Evolutionary conservation across 2,113 vertebrate genomes (phyloP).

Genomic region (Anolis carolinensis): DNA sequence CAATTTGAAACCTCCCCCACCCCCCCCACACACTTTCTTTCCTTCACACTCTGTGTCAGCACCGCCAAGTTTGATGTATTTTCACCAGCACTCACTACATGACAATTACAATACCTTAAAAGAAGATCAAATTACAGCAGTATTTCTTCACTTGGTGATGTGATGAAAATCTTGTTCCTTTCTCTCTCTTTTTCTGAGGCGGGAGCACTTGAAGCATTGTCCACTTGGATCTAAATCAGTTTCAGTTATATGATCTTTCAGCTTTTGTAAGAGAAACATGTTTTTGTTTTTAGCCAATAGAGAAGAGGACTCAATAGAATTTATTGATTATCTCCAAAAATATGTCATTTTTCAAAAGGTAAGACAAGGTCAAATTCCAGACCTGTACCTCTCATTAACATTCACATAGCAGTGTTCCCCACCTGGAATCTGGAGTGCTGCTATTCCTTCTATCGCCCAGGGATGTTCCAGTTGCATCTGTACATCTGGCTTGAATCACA

Average conservation of each 20-base stretch:
- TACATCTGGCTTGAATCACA: not conserved
- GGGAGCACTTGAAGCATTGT: not conserved
- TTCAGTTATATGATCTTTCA: constrained; percentile 10
- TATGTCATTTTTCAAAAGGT: not conserved
- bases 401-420: not conserved
- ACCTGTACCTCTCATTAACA: not conserved
- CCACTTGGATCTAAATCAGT: constrained; percentile 11
- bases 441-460: not conserved
- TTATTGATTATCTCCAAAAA: not conserved
- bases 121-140: constrained; percentile 24
- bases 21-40: no score
- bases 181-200: not conserved
- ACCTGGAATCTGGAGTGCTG: not conserved
- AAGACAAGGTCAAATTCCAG: not conserved
- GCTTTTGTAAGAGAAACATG: constrained; percentile 10
- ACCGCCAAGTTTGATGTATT: constrained; percentile 28
- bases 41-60: not conserved
- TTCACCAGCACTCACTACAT: not conserved
- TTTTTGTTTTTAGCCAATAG: not conserved
- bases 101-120: constrained; percentile 27
- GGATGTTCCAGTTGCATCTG: not conserved
- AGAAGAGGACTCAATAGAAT: constrained; percentile 14
- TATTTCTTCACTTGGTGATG: constrained; percentile 16
- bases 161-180: constrained; percentile 11
- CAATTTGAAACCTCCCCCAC: no score